phyloP scores from a whole-genome alignment of 2,797 vertebrate genomes.

The Lophius americanus region DNA sequence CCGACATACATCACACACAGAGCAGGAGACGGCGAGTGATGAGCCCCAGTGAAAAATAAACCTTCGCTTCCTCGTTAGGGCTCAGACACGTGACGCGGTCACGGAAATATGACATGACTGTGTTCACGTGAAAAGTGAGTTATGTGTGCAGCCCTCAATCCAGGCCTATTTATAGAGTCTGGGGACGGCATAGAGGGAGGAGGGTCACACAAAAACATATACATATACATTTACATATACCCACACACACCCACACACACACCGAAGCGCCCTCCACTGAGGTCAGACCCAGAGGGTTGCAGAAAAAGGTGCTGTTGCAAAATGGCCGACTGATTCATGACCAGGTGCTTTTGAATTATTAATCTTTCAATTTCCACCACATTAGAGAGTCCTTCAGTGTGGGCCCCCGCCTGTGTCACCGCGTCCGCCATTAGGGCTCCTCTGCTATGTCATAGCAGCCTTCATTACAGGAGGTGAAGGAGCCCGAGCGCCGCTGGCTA shows the following conservation, averaged over 20 bases:
- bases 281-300: conserved; percentile 63
- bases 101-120: conserved; percentile 64
- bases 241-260: conserved; percentile 10
- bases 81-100: conserved; percentile 63
- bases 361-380: conserved; percentile 91
- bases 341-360: conserved; percentile 93
- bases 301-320: conserved; percentile 60
- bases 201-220: conserved; percentile 13
- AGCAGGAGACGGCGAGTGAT: conserved; percentile 41
- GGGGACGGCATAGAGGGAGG: conserved; percentile 46
- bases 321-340: conserved; percentile 88
- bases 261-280: conserved; percentile 55
- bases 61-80: conserved; percentile 58
- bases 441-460: conserved; percentile 71
- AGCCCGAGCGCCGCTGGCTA: conserved; percentile 64
- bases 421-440: conserved; percentile 73
- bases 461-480: conserved; percentile 67
- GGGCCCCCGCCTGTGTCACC: conserved; percentile 74
- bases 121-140: conserved; percentile 73
- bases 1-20: conserved; percentile 64
- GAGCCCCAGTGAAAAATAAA: conserved; percentile 72
- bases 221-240: background rate
- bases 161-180: conserved; percentile 68
- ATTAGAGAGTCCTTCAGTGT: conserved; percentile 86
- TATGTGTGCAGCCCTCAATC: conserved; percentile 49